Base-by-base conservation (phyloP, 2,113 vertebrate species). In the Collichthys lucidus region DNA sequence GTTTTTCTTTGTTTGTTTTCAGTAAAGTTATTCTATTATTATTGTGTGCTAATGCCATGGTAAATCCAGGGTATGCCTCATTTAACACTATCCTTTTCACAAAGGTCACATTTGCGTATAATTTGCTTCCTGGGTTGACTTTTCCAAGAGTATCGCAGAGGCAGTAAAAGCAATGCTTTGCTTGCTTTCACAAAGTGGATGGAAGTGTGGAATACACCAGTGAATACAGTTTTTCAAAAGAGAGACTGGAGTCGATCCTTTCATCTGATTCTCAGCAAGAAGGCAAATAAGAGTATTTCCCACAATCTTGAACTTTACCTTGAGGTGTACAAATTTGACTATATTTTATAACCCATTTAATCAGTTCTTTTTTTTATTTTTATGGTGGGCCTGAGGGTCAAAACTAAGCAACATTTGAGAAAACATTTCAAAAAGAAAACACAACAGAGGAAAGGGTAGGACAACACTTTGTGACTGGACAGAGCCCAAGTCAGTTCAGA, bases 81-180 rank as follows among this genome's bases (percentile, higher is more conserved):
- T 70, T 70, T 26, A 70, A 44, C 52, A 44, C 14, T 24, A 40
- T 11, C 16, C 29, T 46, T 46, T 65, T 57, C 26, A 49, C 16
- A 49, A 50, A 80, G 15, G 4, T 35, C 19, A 53, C 6, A 49
- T 57, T 46, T 72, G 62, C 46, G 47, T 29, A 22, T 77, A 24
- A 74, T 29, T 35, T 49, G 20, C 17, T 68, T n/a, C n/a, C 14
- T 29, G 40, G 55, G 62, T 31, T 66, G 57, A 40, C 64, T 71
- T 61, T 44, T 62, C 29, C n/a, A 44, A 19, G 19, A 70, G 31
- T 26, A 42, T 42, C 50, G 29, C 29, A 17, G 11, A 8, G 31
- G 5, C 55, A 50, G 29, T 42, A 26, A 40, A 57, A 31, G 31
- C 35, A 56, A 76, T 7, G 19, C 2, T 8, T 16, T 56, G 40